phyloP scores from a whole-genome alignment of 2,888 invertebrate genomes.

The Candidula unifasciata region DNA sequence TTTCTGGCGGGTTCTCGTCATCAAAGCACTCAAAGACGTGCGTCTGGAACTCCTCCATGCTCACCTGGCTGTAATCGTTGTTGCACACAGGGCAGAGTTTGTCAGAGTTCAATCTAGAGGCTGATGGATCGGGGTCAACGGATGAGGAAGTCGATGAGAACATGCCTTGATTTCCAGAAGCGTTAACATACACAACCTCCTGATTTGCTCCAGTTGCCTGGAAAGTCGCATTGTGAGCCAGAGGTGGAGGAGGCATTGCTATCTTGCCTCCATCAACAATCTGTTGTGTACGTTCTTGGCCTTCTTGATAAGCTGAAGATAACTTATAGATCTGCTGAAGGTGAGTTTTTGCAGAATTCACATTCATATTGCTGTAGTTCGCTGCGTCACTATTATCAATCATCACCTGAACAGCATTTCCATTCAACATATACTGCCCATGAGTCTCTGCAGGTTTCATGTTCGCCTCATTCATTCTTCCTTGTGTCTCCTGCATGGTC shows the following conservation, averaged over 20 bases:
- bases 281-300: no score
- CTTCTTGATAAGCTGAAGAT: background rate
- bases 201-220: background rate
- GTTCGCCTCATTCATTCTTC: background rate
- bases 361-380: background rate
- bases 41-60: slow-evolving; percentile 70
- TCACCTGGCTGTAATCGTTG: slow-evolving; percentile 62
- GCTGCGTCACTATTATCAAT: background rate
- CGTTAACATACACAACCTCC: slow-evolving; percentile 11
- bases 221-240: background rate
- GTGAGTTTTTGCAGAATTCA: background rate
- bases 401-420: background rate
- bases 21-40: slow-evolving; percentile 72
- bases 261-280: slow-evolving; percentile 20
- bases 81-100: slow-evolving; percentile 69
- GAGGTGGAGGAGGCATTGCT: background rate
- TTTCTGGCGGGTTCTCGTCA: slow-evolving; percentile 56
- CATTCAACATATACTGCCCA: slow-evolving; percentile 4
- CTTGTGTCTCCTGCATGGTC: slow-evolving; percentile 3
- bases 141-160: background rate
- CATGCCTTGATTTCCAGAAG: background rate
- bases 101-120: slow-evolving; percentile 35
- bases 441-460: background rate
- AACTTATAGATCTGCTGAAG: background rate
- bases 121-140: background rate